Conservation (phyloP, 2,888 invertebrate species). For the Ferdinandea cuprea region DNA sequence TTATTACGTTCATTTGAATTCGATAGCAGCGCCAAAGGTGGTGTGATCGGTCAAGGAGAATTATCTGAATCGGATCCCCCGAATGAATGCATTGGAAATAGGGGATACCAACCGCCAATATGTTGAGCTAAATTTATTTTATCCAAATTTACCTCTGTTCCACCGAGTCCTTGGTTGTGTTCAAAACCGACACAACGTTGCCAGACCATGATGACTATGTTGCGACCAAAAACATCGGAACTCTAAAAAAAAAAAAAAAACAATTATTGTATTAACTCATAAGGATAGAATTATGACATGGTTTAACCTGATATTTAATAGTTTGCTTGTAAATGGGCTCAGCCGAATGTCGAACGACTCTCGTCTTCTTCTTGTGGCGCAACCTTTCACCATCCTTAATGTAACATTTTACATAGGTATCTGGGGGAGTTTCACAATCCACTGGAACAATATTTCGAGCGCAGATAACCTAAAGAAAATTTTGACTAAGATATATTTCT, state of each 20-base stretch:
- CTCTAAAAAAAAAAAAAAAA: conserved; percentile 82
- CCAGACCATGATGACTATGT: conserved; percentile 96
- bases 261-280: neutral
- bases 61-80: conserved; percentile 86
- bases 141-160: conserved; percentile 93
- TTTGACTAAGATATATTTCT: neutral
- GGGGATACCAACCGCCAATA: conserved; percentile 95
- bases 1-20: conserved; percentile 18
- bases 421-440: conserved; percentile 89
- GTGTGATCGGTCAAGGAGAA: conserved; percentile 83
- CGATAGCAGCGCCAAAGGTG: conserved; percentile 15
- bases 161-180: conserved; percentile 92
- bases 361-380: conserved; percentile 95
- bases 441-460: conserved; percentile 88
- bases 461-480: conserved; percentile 84
- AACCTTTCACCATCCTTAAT: conserved; percentile 94
- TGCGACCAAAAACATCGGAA: conserved; percentile 90
- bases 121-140: conserved; percentile 89
- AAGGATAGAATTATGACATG: neutral
- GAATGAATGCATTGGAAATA: conserved; percentile 93
- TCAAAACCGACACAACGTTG: conserved; percentile 94
- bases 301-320: conserved; percentile 89
- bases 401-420: conserved; percentile 97
- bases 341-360: conserved; percentile 90
- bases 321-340: conserved; percentile 95